Evolutionary conservation across 2,113 vertebrate genomes (phyloP), one percentile per base, ranked within the genome.

Genomic region (Chionodraco myersi): DNA sequence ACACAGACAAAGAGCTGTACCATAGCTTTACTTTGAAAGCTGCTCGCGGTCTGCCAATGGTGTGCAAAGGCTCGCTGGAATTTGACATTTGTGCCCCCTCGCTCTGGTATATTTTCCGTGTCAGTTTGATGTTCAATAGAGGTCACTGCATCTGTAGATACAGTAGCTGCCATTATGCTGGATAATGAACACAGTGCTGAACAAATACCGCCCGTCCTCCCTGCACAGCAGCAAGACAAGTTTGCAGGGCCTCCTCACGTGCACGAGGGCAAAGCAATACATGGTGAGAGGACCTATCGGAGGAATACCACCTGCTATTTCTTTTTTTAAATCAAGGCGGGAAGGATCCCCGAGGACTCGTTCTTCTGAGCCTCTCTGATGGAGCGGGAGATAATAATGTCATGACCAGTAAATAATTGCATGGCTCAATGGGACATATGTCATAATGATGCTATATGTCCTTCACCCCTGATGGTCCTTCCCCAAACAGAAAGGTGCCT

Each of bases 381-480:
- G 94, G 95, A 94, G 92, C 91, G 74, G 75, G 92, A 94, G 92
- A 95, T 95, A 96, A 96, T 95, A 96, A 96, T 95, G 94, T 95
- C 94, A 95, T 84, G 94, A 94, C 93, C 93, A 93, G 95, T 95
- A 97, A 97, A 95, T 95, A 96, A 96, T 89, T 95, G 92, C 93
- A 91, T 88, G 92, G 84, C 95, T 88, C 93, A 90, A 92, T 90
- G 92, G 90, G 95, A 95, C 93, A 95, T 94, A 94, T 92, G 95
- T 94, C 94, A 96, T 93, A 92, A 94, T 90, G 88, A 94, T 84
- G 86, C 79, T 93, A 91, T 94, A 94, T 92, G 91, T 92, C 94
- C 94, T 95, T 95, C 94, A 95, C 91, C 91, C 65, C 72, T 77
- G 91, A 92, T 84, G 89, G 92, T 94, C 92, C 93, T 89, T 94